Evolutionary conservation across 53 echinoderm and acorn worm genomes (phyloP).

Genomic region (Patiria pectinifera): DNA sequence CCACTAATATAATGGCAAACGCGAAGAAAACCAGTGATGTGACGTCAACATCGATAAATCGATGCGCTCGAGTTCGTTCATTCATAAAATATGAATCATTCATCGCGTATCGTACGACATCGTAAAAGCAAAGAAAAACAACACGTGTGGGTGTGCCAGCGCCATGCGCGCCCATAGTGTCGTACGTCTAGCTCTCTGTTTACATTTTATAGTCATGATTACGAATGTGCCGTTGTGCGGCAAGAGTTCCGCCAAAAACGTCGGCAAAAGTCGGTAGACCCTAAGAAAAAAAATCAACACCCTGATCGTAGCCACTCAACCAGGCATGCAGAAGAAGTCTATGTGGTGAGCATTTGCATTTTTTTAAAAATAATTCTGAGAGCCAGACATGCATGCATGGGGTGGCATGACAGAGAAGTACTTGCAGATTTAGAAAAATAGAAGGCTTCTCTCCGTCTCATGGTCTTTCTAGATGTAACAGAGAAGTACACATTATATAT

Average conservation of each 20-base stretch:
- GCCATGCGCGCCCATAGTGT: not conserved
- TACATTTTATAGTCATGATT: not conserved
- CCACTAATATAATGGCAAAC: no score
- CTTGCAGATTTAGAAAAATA: no score
- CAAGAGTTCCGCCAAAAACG: no score
- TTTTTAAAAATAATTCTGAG: no score
- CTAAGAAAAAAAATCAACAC: no score
- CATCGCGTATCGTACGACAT: slow-evolving; percentile 3
- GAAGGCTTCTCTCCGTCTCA: no score
- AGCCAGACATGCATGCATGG: no score
- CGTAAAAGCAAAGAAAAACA: not conserved
- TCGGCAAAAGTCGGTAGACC: no score
- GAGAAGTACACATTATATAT: no score
- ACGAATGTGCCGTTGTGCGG: not conserved
- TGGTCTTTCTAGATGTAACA: no score
- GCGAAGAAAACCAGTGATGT: not conserved
- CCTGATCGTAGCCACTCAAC: no score
- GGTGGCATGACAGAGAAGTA: no score
- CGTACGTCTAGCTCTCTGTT: not conserved
- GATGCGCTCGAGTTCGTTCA: not conserved
- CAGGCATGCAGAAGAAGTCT: not conserved
- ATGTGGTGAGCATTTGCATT: not conserved
- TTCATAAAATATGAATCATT: slow-evolving; percentile 30
- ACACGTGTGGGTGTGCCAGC: slow-evolving; percentile 14
- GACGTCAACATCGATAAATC: not conserved